phyloP scores from a whole-genome alignment of 2,113 vertebrate genomes.

The Pao palembangensis region DNA sequence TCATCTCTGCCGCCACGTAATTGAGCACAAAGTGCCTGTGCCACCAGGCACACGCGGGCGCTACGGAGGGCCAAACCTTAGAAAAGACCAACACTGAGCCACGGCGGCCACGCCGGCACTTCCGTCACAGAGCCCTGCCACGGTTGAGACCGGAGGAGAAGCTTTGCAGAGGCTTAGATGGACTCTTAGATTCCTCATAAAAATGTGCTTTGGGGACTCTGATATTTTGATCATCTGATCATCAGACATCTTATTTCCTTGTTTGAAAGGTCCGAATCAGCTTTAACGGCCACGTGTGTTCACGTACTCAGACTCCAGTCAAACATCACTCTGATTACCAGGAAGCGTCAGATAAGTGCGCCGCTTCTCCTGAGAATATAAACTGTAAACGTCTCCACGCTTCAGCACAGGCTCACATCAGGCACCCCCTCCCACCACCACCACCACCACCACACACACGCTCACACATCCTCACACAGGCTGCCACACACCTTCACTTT shows the following conservation, averaged over 20 bases:
- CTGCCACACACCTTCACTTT: slow-evolving; percentile 33
- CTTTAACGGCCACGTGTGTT: too few species aligned
- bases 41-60: slow-evolving; percentile 69
- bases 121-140: slow-evolving; percentile 27
- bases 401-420: slow-evolving; percentile 49
- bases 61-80: slow-evolving; percentile 46
- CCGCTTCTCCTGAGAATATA: slow-evolving; percentile 25
- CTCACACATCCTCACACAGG: slow-evolving; percentile 22
- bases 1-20: slow-evolving; percentile 58
- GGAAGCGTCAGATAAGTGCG: not conserved
- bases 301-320: too few species aligned
- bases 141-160: slow-evolving; percentile 16
- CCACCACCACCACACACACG: too few species aligned
- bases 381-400: slow-evolving; percentile 23
- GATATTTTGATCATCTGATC: too few species aligned
- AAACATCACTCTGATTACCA: not conserved
- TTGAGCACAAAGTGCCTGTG: slow-evolving; percentile 66
- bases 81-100: slow-evolving; percentile 37
- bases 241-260: too few species aligned
- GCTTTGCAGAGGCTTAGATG: too few species aligned
- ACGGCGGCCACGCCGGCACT: slow-evolving; percentile 36
- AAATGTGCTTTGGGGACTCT: too few species aligned
- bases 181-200: too few species aligned
- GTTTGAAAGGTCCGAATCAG: too few species aligned
- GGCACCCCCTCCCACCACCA: not conserved